Base-by-base conservation (phyloP, 2,113 vertebrate species). In the Rhinopomastus cyanomelas region DNA sequence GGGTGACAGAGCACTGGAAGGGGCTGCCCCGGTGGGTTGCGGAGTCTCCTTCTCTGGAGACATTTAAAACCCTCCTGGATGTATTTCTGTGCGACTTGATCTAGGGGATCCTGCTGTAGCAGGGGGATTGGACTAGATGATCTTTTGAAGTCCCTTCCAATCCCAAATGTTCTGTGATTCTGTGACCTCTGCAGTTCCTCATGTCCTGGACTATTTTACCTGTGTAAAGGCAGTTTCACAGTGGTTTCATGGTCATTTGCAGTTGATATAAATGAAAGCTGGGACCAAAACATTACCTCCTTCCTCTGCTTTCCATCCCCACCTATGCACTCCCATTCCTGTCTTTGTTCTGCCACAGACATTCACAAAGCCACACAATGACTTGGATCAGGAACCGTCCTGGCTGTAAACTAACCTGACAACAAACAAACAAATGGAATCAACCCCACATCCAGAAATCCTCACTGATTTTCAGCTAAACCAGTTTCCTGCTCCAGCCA, bases 291-390 rank as follows among this genome's bases (percentile, higher is more conserved):
- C 44, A 6, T 81, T 86, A 20, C n/a, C 48, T 91, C n/a, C 52
- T 94, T 77, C 61, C 68, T 88, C 48, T 83, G n/a, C 34, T 91
- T 91, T 90, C 57, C 49, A 86, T 74, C 44, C 26, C 53, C 49
- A 91, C 61, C 49, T 88, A 44, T 53, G 65, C 21, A 64, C 42
- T 83, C 76, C 56, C 15, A 49, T 78, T 90, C 61, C 80, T 88
- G 73, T 44, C 69, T 93, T 90, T 90, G 77, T 88, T 88, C 53
- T 88, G 27, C 21, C 65, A 44, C 29, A 32, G 9, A 83, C 67
- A 29, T 64, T 77, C 61, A 80, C 42, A 52, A 80, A 67, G 60
- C 23, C 20, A 67, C 57, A 80, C 65, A 78, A 81, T 64, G 48
- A 44, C 34, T 74, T 64, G 73, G 52, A 88, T 67, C 72, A 60